Evolutionary conservation across 2,888 invertebrate species (phyloP), one percentile per base, ranked within the genome.

Genomic region (Petrolisthes manimaculis): DNA sequence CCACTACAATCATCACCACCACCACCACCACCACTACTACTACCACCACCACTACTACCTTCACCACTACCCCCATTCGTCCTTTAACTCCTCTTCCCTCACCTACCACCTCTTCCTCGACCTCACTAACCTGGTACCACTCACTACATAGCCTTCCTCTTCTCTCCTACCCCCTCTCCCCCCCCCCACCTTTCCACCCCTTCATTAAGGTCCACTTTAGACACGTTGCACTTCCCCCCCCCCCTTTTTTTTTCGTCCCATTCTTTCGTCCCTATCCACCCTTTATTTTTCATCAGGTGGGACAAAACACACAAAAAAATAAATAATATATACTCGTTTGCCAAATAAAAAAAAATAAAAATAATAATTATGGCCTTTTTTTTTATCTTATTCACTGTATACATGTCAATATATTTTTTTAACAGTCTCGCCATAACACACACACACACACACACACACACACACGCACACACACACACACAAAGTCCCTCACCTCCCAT

Each of bases 191-290:
- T 56, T 56, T 24, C 5, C 80, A 21, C 61, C 81, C 81, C 81
- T 81, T 81, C 81, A 81, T 81, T 81, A 81, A 81, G 81, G 54
- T 81, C 67, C 81, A 67, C 81, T 81, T 81, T 81, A 81, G 81
- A 37, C 81, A 67, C 81, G 81, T 81, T 81, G 81, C 81, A n/a
- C n/a, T 12, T 81, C 54, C 67, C 53, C 67, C 67, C 81, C 67
- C 67, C 37, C 67, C 37, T 81, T 81, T 77, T 67, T 61, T 53
- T 67, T 67, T 81, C 67, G 5, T n/a, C n/a, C 71, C n/a, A 12
- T 71, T n/a, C n/a, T n/a, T 71, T 67, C 54, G 24, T 67, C 81
- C 54, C 81, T 67, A 37, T 37, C 53, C 37, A 67, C 67, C 18
- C 24, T 80, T 55, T 81, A 51, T 67, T 37, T 67, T 81, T 81